A percentile compares a stretch with the other conserved stretches of the same genome.
phyloP scores from a whole-genome alignment of 2,888 invertebrate genomes.

The Trichopria drosophilae region DNA sequence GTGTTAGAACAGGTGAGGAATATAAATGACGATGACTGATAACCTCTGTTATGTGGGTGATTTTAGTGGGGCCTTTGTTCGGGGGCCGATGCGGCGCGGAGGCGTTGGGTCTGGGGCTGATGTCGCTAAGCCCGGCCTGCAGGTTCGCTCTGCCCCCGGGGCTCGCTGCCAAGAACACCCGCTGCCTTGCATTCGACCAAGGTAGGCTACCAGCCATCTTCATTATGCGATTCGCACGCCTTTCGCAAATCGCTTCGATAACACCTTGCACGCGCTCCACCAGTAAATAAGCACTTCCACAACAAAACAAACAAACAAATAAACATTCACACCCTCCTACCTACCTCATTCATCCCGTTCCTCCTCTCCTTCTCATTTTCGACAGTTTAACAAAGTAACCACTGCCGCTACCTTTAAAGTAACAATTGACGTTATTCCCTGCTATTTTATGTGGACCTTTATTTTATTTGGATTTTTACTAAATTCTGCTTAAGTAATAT shows the following conservation, averaged over 20 bases:
- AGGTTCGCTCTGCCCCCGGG: slow-evolving; percentile 60
- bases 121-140: slow-evolving; percentile 59
- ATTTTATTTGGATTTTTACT: too few species aligned
- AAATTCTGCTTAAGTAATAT: too few species aligned
- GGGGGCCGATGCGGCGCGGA: slow-evolving; percentile 60
- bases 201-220: slow-evolving; percentile 58
- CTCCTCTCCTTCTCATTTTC: slow-evolving; percentile 16
- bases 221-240: slow-evolving; percentile 41
- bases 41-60: slow-evolving; percentile 52
- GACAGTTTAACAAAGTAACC: slow-evolving; percentile 28
- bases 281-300: slow-evolving; percentile 1
- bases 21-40: slow-evolving; percentile 49
- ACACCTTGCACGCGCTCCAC: slow-evolving; percentile 7
- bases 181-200: slow-evolving; percentile 60
- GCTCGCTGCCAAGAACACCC: slow-evolving; percentile 59
- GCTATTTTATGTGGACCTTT: too few species aligned
- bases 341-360: background rate
- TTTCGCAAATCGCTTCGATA: too few species aligned
- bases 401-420: slow-evolving; percentile 18
- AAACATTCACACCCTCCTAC: too few species aligned
- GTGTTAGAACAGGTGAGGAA: background rate
- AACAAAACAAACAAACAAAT: too few species aligned
- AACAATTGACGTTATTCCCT: too few species aligned
- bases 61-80: slow-evolving; percentile 60
- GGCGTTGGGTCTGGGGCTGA: slow-evolving; percentile 59